These are phyloP conservation scores for Antedon mediterranea DNA, from an alignment of 53 echinoderm and acorn worm species.

Conservation along the genomic window DNA sequence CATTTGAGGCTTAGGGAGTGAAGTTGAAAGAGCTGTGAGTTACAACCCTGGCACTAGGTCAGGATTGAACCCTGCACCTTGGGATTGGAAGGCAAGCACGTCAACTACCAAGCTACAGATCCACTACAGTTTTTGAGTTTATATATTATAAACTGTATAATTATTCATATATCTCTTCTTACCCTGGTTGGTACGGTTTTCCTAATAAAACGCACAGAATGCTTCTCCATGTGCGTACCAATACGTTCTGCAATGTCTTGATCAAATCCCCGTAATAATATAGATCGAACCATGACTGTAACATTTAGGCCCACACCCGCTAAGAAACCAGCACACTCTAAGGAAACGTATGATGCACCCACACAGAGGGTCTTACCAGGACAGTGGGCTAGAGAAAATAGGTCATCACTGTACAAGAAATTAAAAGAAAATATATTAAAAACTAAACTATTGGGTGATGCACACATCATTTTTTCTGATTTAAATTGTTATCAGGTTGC, in stretches of 20 bases:
- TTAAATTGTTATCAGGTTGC: no score
- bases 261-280: constrained; percentile 81
- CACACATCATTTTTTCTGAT: no score
- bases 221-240: constrained; percentile 69
- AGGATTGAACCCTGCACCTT: no score
- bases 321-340: constrained; percentile 94
- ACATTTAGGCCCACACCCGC: constrained; percentile 85
- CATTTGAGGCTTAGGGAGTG: no score
- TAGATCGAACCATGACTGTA: constrained; percentile 91
- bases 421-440: no score
- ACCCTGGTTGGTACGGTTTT: constrained; percentile 78
- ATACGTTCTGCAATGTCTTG: constrained; percentile 78
- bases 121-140: no score
- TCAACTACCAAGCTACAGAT: no score
- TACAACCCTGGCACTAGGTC: no score
- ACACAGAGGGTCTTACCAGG: constrained; percentile 80
- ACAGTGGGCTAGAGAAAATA: constrained; percentile 76
- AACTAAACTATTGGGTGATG: no score
- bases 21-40: no score
- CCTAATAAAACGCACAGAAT: constrained; percentile 59
- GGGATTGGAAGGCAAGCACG: no score
- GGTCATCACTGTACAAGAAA: constrained; percentile 55
- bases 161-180: not conserved
- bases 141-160: no score
- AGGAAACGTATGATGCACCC: constrained; percentile 92